phyloP scores from a whole-genome alignment of 1,140 invertebrate genomes.

The Lordiphosa mommai region DNA sequence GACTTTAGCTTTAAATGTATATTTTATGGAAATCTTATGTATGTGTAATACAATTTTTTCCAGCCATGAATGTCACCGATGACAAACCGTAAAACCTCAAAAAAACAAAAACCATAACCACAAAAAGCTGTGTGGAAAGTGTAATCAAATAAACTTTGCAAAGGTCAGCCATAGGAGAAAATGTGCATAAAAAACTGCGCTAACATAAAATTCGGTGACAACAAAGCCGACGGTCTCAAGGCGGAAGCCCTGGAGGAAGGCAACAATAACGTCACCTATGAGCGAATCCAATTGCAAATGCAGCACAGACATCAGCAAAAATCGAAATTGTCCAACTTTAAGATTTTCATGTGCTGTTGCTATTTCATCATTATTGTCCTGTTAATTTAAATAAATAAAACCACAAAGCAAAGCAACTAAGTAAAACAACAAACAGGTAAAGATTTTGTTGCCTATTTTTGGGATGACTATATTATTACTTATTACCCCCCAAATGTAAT shows the following conservation, averaged over 20 bases:
- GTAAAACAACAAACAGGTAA: slow-evolving; percentile 18
- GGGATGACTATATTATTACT: background rate
- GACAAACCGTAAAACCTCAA: slow-evolving; percentile 34
- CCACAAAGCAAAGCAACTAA: slow-evolving; percentile 1
- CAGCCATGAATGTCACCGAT: slow-evolving; percentile 38
- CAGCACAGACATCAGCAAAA: slow-evolving; percentile 39
- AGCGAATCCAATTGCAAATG: slow-evolving; percentile 42
- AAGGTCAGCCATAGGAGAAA: slow-evolving; percentile 46
- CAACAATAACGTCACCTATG: slow-evolving; percentile 36
- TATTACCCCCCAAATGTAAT: background rate
- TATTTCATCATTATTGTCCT: slow-evolving; percentile 61
- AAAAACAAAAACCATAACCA: slow-evolving; percentile 13
- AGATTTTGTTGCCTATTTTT: slow-evolving; percentile 23
- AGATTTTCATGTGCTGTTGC: slow-evolving; percentile 65
- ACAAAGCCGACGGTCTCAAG: slow-evolving; percentile 8
- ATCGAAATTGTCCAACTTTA: slow-evolving; percentile 53
- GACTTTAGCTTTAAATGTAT: slow-evolving; percentile 1
- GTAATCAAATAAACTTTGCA: slow-evolving; percentile 66
- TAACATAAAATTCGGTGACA: slow-evolving; percentile 44
- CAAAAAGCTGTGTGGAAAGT: slow-evolving; percentile 25
- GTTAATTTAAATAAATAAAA: slow-evolving; percentile 34
- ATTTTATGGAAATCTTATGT: slow-evolving; percentile 43
- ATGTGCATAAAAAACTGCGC: slow-evolving; percentile 67
- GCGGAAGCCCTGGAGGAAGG: slow-evolving; percentile 16
- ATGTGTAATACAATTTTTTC: slow-evolving; percentile 24